Conservation (phyloP, 2,888 invertebrate species). For the Leuctra nigra region DNA sequence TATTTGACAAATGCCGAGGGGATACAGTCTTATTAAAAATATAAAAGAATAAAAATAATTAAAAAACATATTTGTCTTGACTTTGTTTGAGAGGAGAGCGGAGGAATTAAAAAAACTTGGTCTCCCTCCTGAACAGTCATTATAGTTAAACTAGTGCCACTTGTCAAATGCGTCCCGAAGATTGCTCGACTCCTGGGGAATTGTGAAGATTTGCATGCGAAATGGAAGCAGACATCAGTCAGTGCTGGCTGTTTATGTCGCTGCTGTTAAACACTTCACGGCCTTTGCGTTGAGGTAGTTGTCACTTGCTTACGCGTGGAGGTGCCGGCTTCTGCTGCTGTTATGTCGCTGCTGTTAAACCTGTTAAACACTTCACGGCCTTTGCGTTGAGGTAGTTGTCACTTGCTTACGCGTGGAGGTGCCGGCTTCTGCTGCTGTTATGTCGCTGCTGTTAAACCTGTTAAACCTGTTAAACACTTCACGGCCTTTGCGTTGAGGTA, state of each 20-base stretch:
- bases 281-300: too few species aligned
- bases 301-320: too few species aligned
- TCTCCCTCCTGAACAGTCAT: constrained; percentile 7
- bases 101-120: constrained; percentile 13
- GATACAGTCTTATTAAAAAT: constrained; percentile 19
- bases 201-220: neutral
- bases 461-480: too few species aligned
- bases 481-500: too few species aligned
- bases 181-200: neutral
- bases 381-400: too few species aligned
- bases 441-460: too few species aligned
- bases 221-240: neutral
- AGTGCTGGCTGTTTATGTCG: neutral
- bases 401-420: too few species aligned
- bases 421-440: too few species aligned
- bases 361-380: too few species aligned
- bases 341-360: too few species aligned
- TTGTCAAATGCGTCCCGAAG: neutral
- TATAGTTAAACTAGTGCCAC: neutral
- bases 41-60: constrained; percentile 19
- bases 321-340: too few species aligned
- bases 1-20: constrained; percentile 19
- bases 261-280: too few species aligned
- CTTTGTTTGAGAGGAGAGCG: neutral
- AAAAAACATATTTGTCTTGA: constrained; percentile 18